Base-by-base conservation (phyloP, 2,113 vertebrate species). In the Scartelaos histophorus region DNA sequence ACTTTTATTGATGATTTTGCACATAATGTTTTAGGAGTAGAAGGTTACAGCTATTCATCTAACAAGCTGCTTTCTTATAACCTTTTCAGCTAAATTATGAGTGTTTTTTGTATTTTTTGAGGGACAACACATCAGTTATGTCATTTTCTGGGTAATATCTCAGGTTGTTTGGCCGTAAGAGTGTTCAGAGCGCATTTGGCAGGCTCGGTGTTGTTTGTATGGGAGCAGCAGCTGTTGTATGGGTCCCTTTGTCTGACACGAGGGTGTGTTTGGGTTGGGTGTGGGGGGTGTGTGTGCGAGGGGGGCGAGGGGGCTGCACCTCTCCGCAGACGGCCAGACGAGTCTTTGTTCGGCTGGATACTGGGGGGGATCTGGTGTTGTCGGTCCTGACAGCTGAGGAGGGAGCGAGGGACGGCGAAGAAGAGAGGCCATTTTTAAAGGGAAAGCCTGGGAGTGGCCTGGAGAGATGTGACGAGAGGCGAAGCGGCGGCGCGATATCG, bases 341-440 rank as follows among this genome's bases (percentile, higher is more conserved):
- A 58, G 89, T 83, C 94, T 95, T 96, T 96, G 95, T 96, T 95
- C 95, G 84, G 82, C 90, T 90, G 3, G 93, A 2, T 38, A 94
- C 94, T n/a, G n/a, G n/a, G 78, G 80, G 85, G 80, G 83, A 86
- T 19, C 91, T 93, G 89, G 92, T 72, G 91, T 87, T 72, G 91
- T 87, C 87, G 92, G 93, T 93, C 76, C 51, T 85, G 85, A 85
- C 78, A 61, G 58, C 58, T 29, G 25, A 29, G 11, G 11, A 61
- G 29, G 19, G 57, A 5, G 85, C 19, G 57, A 70, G 67, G 73
- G 71, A 22, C 43, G 35, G 2, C n/a, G 61, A 74, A 54, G 51
- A 62, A 76, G 82, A 84, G 82, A 84, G 64, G 53, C 38, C 38
- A 43, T 43, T 43, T 43, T 43, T 43, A 43, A 43, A 62, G 70